Conservation (phyloP, 2,113 vertebrate species). For the Brachyhypopomus occidentalis region DNA sequence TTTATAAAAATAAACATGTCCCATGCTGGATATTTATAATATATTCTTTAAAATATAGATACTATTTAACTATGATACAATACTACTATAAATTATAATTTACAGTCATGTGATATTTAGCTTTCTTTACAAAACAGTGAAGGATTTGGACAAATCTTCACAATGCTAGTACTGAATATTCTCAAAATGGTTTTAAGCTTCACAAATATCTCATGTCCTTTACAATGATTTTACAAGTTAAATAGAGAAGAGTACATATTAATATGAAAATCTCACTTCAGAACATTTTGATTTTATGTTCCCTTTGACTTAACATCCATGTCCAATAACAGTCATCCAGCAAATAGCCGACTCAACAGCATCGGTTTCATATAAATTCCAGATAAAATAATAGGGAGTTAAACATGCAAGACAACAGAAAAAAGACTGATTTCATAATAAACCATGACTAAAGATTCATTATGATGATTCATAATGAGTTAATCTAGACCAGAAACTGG, state of each 20-base stretch:
- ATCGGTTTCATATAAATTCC: conserved; percentile 50
- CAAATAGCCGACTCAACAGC: conserved; percentile 45
- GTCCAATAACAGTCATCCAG: conserved; percentile 49
- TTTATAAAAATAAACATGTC: conserved; percentile 81
- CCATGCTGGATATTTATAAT: conserved; percentile 74
- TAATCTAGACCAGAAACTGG: conserved; percentile 19
- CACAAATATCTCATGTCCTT: conserved; percentile 60
- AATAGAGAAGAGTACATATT: conserved; percentile 64
- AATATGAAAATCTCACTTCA: conserved; percentile 54
- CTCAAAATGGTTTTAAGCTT: conserved; percentile 65
- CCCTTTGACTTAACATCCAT: conserved; percentile 32
- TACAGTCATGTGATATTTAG: conserved; percentile 63
- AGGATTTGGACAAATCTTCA: conserved; percentile 63
- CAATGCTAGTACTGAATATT: conserved; percentile 61
- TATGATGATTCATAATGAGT: background rate
- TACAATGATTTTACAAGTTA: conserved; percentile 68
- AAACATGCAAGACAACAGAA: conserved; percentile 61
- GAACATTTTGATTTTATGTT: conserved; percentile 55
- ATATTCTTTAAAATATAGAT: conserved; percentile 77
- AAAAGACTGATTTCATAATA: conserved; percentile 46
- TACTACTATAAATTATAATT: conserved; percentile 75
- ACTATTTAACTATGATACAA: conserved; percentile 75
- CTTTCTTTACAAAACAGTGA: conserved; percentile 71
- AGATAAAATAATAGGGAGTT: conserved; percentile 25
- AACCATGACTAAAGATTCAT: conserved; percentile 3